phyloP scores from a whole-genome alignment of 2,888 invertebrate genomes.

The Drosophila borborema region DNA sequence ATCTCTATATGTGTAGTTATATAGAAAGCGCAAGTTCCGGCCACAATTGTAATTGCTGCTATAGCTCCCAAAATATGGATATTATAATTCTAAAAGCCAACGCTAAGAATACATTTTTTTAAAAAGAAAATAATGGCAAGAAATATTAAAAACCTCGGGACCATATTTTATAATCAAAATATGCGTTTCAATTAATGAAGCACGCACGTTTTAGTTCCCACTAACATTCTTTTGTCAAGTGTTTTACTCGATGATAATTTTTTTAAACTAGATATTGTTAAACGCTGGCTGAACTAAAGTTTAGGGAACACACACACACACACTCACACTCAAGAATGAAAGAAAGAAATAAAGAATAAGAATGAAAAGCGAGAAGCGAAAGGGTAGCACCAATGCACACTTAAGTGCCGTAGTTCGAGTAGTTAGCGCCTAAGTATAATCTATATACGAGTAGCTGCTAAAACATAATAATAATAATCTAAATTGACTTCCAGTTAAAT shows the following conservation, averaged over 20 bases:
- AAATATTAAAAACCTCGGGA: slow-evolving; percentile 82
- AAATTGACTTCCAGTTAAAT: slow-evolving; percentile 69
- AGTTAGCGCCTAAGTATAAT: slow-evolving; percentile 43
- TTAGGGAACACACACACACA: slow-evolving; percentile 58
- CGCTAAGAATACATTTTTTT: slow-evolving; percentile 10
- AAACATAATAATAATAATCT: slow-evolving; percentile 29
- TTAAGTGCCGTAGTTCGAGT: slow-evolving; percentile 48
- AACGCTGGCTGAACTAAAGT: slow-evolving; percentile 61
- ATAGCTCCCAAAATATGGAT: slow-evolving; percentile 45
- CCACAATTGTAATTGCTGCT: slow-evolving; percentile 63
- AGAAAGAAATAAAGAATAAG: slow-evolving; percentile 4
- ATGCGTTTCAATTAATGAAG: slow-evolving; percentile 82
- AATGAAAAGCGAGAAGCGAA: slow-evolving; percentile 13
- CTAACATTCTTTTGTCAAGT: slow-evolving; percentile 35
- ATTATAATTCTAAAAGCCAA: slow-evolving; percentile 49
- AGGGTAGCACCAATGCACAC: slow-evolving; percentile 47
- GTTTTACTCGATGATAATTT: slow-evolving; percentile 36
- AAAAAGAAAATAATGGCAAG: slow-evolving; percentile 16
- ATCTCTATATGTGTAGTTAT: slow-evolving; percentile 3
- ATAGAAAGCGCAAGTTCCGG: slow-evolving; percentile 31
- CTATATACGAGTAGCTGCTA: slow-evolving; percentile 44
- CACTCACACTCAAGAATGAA: neutral
- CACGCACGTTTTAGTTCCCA: slow-evolving; percentile 66
- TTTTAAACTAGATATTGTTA: slow-evolving; percentile 50
- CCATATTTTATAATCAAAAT: slow-evolving; percentile 85